Evolutionary conservation across 2,113 vertebrate genomes (phyloP), one percentile per base, ranked within the genome.

Genomic region (Atractosteus spatula): DNA sequence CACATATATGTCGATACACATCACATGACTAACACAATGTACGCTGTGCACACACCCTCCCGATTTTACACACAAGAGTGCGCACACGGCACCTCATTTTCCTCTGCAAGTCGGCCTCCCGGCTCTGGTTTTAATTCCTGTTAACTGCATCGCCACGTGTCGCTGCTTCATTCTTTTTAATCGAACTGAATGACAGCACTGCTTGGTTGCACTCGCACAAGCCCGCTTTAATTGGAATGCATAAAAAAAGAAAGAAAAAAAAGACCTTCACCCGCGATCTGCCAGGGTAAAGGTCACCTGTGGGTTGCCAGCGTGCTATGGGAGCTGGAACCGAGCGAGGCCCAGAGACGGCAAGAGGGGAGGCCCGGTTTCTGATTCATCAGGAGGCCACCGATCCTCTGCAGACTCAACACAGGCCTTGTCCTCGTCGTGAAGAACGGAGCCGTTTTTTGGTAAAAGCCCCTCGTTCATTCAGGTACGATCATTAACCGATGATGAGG

Each of bases 41-140:
- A 29, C 29, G 29, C 29, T 29, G 29, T 29, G 29, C 29, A 29
- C 29, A 29, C 29, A 29, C 29, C 29, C 29, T 29, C 29, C 29
- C 29, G 29, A 29, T 29, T 29, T 29, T 69, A 77, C 68, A 78
- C 68, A 74, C 78, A 65, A 65, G 70, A 76, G 69, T 44, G 76
- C 69, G 75, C 13, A 61, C 68, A 79, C 79, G 72, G 74, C 76
- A 75, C 77, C 59, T 80, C 79, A 73, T 72, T 83, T 78, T 86
- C 81, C 76, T 68, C 71, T 88, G 84, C 89, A 92, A 91, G 91
- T 88, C 84, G 89, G 91, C 89, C 90, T 91, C 90, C 89, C 80
- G 88, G 89, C 86, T 84, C 81, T 89, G 86, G 86, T 90, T 91
- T 91, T 92, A 91, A 92, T 92, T 91, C 90, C 89, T 88, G 89